Evolutionary conservation across 2,797 vertebrate species (phyloP), one percentile per base, ranked within the genome.

Genomic region (Anabacerthia variegaticeps): DNA sequence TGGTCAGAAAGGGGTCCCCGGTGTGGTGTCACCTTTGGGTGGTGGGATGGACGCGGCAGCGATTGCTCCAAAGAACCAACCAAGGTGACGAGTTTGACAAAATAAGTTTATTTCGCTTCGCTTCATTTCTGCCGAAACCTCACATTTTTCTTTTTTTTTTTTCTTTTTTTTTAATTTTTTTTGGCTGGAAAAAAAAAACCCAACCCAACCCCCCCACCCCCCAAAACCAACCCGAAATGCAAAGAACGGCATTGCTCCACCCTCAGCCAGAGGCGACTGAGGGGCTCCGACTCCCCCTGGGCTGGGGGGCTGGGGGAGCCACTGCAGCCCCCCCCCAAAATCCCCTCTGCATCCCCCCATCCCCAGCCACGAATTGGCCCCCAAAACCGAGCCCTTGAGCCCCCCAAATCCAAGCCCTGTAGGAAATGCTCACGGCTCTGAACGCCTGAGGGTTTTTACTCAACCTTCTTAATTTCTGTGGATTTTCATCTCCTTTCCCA

Each of bases 401-500:
- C 83, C 62, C 32, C 26, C 41, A 10, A 67, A 76, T 56, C 91
- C 4, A 7, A 73, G 79, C 86, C 85, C 95, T 95, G 86, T 77
- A 83, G 95, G 96, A 96, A 97, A 96, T 55, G 0, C 82, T 95
- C 9, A 84, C 92, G 95, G 97, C 96, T 97, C 95, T 94, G 94
- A 92, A 96, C 55, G 74, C 96, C 92, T 95, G 74, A 95, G 95
- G 95, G 67, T 86, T 95, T 85, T 85, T 93, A 62, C 87, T 94
- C 75, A 51, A 62, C 65, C 65, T 44, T 59, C 44, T 81, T 44
- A 56, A 73, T 69, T 65, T 76, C 58, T 66, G 44, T 66, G 37
- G 58, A 65, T 84, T 69, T 58, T 13, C 48, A 55, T 32, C 71
- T 90, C 79, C 34, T 48, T 80, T 68, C 77, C 77, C 37, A 3